Conservation (phyloP, 30 jellyfish, hydroid and myxozoan species). For the Nemopilema nomurai region DNA sequence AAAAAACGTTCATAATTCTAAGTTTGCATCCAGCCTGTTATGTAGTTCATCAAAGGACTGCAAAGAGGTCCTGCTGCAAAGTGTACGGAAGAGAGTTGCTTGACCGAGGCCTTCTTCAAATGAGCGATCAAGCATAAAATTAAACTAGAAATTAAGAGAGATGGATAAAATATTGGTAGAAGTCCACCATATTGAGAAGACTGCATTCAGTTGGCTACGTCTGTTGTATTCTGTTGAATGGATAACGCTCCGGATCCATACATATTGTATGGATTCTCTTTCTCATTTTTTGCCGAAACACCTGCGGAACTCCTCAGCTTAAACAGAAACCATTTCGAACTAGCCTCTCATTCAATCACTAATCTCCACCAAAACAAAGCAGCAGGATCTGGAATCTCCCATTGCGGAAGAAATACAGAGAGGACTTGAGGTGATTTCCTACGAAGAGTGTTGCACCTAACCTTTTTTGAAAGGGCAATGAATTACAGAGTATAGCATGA, state of each 20-base stretch:
- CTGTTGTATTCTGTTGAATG: constrained; percentile 7
- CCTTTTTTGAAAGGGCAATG: no score
- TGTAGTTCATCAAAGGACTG: background rate
- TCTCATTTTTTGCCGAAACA: background rate
- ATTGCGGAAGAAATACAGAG: no score
- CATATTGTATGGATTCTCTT: constrained; percentile 1
- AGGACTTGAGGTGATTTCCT: no score
- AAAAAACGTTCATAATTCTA: background rate
- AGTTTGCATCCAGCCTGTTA: background rate
- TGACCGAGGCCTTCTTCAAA: background rate
- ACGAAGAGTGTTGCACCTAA: no score
- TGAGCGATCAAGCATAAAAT: background rate
- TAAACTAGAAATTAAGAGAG: background rate
- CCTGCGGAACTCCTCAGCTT: constrained; percentile 5
- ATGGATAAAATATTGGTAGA: background rate
- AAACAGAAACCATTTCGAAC: background rate
- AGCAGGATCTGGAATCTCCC: background rate
- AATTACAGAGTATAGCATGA: no score
- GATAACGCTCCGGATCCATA: constrained; percentile 1
- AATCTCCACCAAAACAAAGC: background rate
- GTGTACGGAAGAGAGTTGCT: background rate
- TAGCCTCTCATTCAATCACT: background rate
- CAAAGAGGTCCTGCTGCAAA: background rate
- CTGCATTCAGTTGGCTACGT: background rate
- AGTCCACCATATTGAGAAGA: background rate